phyloP scores from a whole-genome alignment of 1,140 invertebrate genomes.

The Papilio machaon region DNA sequence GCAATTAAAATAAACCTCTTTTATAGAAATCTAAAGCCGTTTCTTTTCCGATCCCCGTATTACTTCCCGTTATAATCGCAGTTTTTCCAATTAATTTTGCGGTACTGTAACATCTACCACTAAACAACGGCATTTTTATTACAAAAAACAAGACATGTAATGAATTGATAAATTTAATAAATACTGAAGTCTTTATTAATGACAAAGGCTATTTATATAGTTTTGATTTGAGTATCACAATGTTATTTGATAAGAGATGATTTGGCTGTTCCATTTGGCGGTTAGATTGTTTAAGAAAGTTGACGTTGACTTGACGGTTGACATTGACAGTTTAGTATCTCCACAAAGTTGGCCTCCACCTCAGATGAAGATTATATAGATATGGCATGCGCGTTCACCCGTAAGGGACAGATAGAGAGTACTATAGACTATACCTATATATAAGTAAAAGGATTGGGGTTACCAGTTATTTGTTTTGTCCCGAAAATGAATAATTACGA shows the following conservation, averaged over 20 bases:
- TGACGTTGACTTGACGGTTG: too few species aligned
- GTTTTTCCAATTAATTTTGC: slow-evolving; percentile 88
- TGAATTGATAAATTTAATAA: background rate
- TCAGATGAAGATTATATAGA: too few species aligned
- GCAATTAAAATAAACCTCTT: slow-evolving; percentile 79
- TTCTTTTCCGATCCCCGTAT: slow-evolving; percentile 95
- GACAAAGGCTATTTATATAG: background rate
- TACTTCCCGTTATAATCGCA: slow-evolving; percentile 93
- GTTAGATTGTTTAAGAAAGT: background rate
- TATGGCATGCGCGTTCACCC: too few species aligned
- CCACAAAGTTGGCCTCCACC: too few species aligned
- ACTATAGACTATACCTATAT: too few species aligned
- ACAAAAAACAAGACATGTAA: background rate
- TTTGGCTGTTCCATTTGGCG: background rate
- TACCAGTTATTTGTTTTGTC: too few species aligned
- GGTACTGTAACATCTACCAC: slow-evolving; percentile 82
- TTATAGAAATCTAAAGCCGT: slow-evolving; percentile 90
- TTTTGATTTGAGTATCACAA: background rate
- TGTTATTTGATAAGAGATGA: background rate
- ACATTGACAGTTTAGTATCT: too few species aligned
- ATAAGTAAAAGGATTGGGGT: too few species aligned
- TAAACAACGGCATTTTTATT: slow-evolving; percentile 82
- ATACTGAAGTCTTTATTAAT: background rate
- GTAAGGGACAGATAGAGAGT: too few species aligned
- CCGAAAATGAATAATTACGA: too few species aligned